Evolutionary conservation across 2,797 vertebrate species (phyloP).

Genomic region (Malurus splendens): DNA sequence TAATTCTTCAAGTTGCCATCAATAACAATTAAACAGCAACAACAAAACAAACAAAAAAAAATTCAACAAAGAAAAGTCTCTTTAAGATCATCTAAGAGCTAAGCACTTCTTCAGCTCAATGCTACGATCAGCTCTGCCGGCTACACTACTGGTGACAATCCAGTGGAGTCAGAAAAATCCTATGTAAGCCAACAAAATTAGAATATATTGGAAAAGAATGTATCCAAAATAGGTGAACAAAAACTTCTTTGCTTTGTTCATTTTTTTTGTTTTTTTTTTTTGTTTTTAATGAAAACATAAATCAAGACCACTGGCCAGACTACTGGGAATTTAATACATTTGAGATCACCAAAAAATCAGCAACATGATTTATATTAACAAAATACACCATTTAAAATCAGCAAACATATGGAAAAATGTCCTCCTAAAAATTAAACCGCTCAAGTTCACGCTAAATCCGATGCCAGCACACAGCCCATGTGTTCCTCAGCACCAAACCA

Average conservation of each 20-base stretch:
- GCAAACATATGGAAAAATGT: background rate
- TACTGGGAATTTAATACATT: background rate
- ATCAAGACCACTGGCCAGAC: background rate
- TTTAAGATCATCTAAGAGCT: background rate
- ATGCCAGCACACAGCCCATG: background rate
- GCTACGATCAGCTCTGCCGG: background rate
- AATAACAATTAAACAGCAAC: background rate
- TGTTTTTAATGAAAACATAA: background rate
- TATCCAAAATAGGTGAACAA: background rate
- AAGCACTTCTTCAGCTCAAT: background rate
- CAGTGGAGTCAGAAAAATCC: background rate
- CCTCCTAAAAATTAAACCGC: background rate
- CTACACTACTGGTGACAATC: background rate
- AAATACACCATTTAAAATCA: background rate
- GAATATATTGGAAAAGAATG: background rate
- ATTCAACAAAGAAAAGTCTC: background rate
- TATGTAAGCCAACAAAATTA: background rate
- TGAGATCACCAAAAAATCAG: background rate
- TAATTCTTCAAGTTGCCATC: background rate
- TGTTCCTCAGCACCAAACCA: background rate
- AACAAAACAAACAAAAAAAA: background rate
- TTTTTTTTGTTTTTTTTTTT: background rate
- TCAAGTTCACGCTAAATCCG: background rate
- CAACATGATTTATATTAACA: background rate
- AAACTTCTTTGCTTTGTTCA: rapidly evolving